These are phyloP conservation scores for Drosophila ironensis DNA, from an alignment of 1,140 invertebrate genomes.

Conservation along the genomic window DNA sequence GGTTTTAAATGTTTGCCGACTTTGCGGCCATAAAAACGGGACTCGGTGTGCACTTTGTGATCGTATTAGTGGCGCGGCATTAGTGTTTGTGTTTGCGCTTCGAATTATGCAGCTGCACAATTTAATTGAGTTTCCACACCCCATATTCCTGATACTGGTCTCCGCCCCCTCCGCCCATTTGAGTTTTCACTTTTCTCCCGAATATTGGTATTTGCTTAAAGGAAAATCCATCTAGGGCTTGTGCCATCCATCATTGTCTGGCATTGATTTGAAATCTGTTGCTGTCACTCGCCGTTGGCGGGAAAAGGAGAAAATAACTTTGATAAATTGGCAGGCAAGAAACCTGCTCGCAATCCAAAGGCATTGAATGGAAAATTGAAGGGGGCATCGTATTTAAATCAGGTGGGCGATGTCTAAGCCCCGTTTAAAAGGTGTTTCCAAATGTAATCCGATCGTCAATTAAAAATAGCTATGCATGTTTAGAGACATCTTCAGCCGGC, in stretches of 20 bases:
- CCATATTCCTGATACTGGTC: background rate
- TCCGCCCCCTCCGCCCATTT: conserved; percentile 1
- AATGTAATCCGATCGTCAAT: no score
- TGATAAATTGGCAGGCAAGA: background rate
- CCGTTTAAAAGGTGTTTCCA: no score
- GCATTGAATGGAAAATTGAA: no score
- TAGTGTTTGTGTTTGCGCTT: conserved; percentile 8
- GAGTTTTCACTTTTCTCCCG: background rate
- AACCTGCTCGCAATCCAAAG: no score
- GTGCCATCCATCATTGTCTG: background rate
- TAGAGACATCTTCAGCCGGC: no score
- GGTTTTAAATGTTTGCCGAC: conserved; percentile 45
- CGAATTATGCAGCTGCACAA: conserved; percentile 11
- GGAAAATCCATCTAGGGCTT: background rate
- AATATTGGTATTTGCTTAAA: background rate
- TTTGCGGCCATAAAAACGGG: conserved; percentile 29
- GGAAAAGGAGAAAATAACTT: background rate
- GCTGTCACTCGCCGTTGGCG: background rate
- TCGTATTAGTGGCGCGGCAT: background rate
- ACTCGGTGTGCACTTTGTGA: background rate
- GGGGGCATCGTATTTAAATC: background rate
- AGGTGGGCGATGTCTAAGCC: no score
- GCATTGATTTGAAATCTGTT: background rate
- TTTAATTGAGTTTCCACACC: conserved; percentile 45
- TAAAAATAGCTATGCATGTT: no score